Evolutionary conservation across 2,113 vertebrate genomes (phyloP).

Genomic region (Chaetura pelagica): DNA sequence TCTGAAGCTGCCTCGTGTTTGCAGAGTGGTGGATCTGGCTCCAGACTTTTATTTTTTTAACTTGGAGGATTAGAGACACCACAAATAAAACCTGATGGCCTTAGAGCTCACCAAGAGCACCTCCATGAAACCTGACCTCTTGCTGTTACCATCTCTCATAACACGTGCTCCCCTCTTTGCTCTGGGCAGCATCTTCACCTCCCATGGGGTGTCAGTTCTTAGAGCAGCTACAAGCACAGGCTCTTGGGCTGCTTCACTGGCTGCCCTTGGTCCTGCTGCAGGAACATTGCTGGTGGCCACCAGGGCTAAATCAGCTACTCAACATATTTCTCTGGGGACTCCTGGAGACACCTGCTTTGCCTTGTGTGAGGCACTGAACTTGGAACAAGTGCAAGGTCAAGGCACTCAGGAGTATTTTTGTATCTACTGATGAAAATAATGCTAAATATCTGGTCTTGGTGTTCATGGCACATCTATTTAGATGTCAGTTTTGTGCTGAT

Average conservation of each 20-base stretch:
- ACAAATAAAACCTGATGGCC: neutral
- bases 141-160: neutral
- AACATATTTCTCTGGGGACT: neutral
- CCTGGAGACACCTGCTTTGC: neutral
- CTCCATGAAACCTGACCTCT: neutral
- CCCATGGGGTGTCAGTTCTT: neutral
- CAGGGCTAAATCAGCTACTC: neutral
- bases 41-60: neutral
- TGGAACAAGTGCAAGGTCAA: neutral
- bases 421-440: neutral
- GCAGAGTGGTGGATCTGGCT: neutral
- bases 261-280: neutral
- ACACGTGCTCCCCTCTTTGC: neutral
- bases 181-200: neutral
- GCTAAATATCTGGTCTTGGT: neutral
- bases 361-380: neutral
- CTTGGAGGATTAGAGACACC: neutral
- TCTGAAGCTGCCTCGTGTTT: neutral
- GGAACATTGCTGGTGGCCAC: neutral
- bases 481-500: neutral
- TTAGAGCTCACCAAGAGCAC: neutral
- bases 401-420: neutral
- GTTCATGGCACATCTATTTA: neutral
- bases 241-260: rapidly evolving
- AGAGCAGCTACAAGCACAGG: neutral